Evolutionary conservation across 1,140 invertebrate species (phyloP).

Genomic region (Epicauta chinensis): DNA sequence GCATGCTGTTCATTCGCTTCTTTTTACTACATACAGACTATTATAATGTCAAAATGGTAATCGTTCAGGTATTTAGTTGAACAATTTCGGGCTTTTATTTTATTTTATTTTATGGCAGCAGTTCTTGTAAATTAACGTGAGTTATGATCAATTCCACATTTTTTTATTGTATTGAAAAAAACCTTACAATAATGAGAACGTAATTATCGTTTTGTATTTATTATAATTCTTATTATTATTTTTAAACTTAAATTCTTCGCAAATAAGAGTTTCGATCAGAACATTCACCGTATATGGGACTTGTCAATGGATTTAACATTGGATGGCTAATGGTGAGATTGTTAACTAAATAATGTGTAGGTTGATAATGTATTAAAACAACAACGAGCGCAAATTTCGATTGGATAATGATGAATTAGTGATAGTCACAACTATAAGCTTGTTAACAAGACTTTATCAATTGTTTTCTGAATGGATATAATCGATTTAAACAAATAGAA

Average conservation of each 20-base stretch:
- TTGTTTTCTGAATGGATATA: no score
- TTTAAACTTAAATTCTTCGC: not conserved
- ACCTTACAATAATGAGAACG: constrained; percentile 7
- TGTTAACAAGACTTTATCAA: constrained; percentile 8
- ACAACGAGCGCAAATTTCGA: constrained; percentile 11
- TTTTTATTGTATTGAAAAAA: constrained; percentile 3
- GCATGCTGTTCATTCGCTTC: constrained; percentile 12
- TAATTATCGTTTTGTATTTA: constrained; percentile 10
- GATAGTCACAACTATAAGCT: constrained; percentile 2
- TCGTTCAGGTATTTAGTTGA: constrained; percentile 22
- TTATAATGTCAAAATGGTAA: constrained; percentile 30
- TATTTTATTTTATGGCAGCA: constrained; percentile 2
- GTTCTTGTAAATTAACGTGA: constrained; percentile 18
- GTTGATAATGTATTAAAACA: not conserved
- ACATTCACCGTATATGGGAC: constrained; percentile 8
- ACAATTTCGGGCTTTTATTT: constrained; percentile 4
- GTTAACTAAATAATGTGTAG: constrained; percentile 14
- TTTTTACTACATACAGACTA: constrained; percentile 6
- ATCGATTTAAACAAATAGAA: no score
- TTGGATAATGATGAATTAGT: constrained; percentile 8
- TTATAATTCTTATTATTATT: not conserved
- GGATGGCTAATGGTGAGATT: constrained; percentile 14
- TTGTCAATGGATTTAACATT: constrained; percentile 17
- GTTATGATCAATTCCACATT: constrained; percentile 8
- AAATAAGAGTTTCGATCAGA: constrained; percentile 7